A percentile compares a stretch with the other conserved stretches of the same genome.
phyloP scores from a whole-genome alignment of 2,797 vertebrate species.

The Pitangus sulphuratus region DNA sequence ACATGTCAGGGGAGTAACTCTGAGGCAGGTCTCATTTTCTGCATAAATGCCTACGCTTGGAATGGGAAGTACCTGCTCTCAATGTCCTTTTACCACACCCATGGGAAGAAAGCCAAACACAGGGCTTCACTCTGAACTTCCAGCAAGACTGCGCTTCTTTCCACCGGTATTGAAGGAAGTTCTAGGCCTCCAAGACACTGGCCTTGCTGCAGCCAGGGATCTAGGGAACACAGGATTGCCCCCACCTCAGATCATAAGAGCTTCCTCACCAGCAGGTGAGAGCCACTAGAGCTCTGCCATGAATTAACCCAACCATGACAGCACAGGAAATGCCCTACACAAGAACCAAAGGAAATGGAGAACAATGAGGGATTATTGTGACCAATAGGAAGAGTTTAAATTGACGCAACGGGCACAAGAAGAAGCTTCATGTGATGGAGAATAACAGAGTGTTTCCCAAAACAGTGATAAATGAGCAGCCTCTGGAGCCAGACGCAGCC shows the following conservation, averaged over 20 bases:
- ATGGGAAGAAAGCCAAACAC: background rate
- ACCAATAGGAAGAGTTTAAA: background rate
- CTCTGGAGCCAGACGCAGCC: background rate
- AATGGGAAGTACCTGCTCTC: background rate
- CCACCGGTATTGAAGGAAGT: background rate
- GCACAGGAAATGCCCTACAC: background rate
- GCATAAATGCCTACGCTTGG: background rate
- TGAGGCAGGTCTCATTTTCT: background rate
- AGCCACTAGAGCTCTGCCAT: background rate
- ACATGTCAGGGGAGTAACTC: background rate
- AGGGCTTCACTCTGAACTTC: background rate
- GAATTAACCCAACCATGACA: background rate
- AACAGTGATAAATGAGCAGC: background rate
- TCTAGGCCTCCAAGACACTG: background rate
- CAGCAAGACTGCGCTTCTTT: background rate
- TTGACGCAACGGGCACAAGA: background rate
- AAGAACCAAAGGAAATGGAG: background rate
- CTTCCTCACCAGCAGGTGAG: background rate
- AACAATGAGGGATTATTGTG: background rate
- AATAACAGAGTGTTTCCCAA: background rate
- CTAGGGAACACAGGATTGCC: fast-evolving
- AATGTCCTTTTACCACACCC: background rate
- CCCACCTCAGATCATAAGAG: background rate
- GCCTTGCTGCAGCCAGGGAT: background rate
- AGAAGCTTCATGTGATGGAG: background rate